Base-by-base conservation (phyloP, 2,888 invertebrate genomes). In the Chloroclysta siterata region DNA sequence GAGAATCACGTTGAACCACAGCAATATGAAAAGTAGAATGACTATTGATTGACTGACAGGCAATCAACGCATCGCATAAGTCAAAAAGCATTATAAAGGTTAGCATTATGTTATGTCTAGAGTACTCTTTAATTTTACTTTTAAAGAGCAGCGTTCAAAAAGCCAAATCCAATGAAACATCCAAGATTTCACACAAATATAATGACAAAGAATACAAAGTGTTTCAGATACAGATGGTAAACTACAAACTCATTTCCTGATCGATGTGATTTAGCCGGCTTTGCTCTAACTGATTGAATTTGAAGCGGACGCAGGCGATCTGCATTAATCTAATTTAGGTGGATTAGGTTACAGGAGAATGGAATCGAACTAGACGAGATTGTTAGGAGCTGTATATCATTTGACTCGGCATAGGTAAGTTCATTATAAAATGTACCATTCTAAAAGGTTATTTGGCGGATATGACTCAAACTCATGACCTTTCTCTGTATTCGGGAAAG, bases 251-350 rank as follows among this genome's bases (percentile, higher is more conserved):
- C n/a, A 58, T 53, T 57, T 42, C 50, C 42, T 41, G 58, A 64
- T 56, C 56, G 52, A 57, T 57, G 48, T 48, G 48, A 53, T 60
- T 54, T 4, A 53, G 63, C 41, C 8, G 60, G 56, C 57, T 65
- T 33, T 29, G 53, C 48, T 39, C 13, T 60, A 53, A 60, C 53
- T 69, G 71, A 71, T 71, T 69, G 69, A 69, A 68, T 69, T 59
- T 62, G 64, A 68, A 53, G 58, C 50, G 64, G 58, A 53, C 57
- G 53, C 46, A 51, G 57, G 51, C 60, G 58, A 67, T 65, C 67
- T 63, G 57, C 54, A 60, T 60, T 68, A 69, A 69, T 71, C 67
- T 63, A 55, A 64, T 68, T 71, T 58, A 55, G 50, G 63, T 54
- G 56, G 64, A 64, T 64, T 64, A 60, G 46, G 33, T 60, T 29